These are phyloP conservation scores for Temnothorax nylanderi DNA, from an alignment of 1,140 invertebrate species.

Conservation along the genomic window DNA sequence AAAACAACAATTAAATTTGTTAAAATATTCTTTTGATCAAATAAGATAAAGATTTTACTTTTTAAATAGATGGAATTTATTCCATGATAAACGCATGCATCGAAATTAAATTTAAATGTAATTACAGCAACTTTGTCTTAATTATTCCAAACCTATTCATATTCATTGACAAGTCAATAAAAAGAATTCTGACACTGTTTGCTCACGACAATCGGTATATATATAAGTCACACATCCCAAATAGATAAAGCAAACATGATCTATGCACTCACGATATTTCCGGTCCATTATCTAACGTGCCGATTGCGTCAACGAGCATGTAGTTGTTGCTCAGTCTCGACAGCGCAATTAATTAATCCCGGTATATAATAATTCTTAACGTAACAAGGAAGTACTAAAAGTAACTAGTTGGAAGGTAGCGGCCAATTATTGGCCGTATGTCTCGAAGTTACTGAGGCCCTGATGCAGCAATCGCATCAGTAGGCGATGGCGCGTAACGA, in stretches of 20 bases:
- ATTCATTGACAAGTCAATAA: no score
- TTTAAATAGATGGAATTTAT: no score
- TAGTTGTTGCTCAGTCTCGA: not conserved
- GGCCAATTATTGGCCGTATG: slow-evolving; percentile 10
- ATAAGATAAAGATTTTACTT: no score
- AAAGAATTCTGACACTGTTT: no score
- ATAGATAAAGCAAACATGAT: not conserved
- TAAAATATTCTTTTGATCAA: no score
- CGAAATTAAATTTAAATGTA: no score
- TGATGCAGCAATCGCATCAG: not conserved
- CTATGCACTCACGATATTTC: slow-evolving; percentile 2
- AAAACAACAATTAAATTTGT: not conserved
- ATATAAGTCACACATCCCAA: no score
- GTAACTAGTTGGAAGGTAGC: slow-evolving; percentile 49
- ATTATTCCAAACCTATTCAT: no score
- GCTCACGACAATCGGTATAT: no score
- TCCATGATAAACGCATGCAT: no score
- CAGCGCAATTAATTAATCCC: slow-evolving; percentile 68
- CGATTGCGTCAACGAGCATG: slow-evolving; percentile 6
- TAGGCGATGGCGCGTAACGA: not conserved
- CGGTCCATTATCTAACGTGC: slow-evolving; percentile 31
- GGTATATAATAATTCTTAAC: slow-evolving; percentile 68
- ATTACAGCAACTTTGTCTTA: no score
- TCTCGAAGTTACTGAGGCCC: not conserved
- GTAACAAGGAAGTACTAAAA: slow-evolving; percentile 64